These are phyloP conservation scores for Euura lappo DNA, from an alignment of 1,140 invertebrate species.

Conservation along the genomic window DNA sequence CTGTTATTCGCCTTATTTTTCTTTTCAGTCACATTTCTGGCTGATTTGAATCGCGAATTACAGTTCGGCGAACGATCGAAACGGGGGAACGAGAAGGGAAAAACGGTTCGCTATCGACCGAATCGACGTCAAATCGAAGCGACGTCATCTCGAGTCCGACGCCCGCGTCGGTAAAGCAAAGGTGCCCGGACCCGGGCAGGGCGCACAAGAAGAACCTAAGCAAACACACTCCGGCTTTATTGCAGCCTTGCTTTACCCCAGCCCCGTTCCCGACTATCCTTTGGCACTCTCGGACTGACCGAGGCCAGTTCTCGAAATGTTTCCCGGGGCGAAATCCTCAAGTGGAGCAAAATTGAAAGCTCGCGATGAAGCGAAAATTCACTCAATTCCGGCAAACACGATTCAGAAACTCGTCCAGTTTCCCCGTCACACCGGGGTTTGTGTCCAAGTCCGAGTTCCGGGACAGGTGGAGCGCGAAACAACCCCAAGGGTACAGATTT, in stretches of 20 bases:
- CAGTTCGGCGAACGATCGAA: too few species aligned
- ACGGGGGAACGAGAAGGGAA: too few species aligned
- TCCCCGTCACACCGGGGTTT: too few species aligned
- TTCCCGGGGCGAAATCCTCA: too few species aligned
- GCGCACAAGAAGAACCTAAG: conserved; percentile 48
- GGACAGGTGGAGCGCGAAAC: neutral
- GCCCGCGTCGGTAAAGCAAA: neutral
- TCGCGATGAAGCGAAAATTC: too few species aligned
- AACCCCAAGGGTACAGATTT: conserved; percentile 20
- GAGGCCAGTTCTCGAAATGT: neutral
- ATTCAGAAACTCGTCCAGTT: too few species aligned
- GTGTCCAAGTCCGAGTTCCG: too few species aligned
- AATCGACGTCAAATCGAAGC: neutral
- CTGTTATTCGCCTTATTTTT: too few species aligned
- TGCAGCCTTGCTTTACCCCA: conserved; percentile 46
- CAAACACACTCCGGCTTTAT: conserved; percentile 57
- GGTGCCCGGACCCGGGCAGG: neutral
- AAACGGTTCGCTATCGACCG: too few species aligned
- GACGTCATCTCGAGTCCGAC: neutral
- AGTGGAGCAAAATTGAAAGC: too few species aligned
- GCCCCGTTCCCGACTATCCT: neutral
- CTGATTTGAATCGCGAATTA: too few species aligned
- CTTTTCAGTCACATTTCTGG: too few species aligned
- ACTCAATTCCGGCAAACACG: neutral
- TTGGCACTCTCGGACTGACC: neutral